phyloP scores from a whole-genome alignment of 1,140 invertebrate genomes.

The Diprion similis region DNA sequence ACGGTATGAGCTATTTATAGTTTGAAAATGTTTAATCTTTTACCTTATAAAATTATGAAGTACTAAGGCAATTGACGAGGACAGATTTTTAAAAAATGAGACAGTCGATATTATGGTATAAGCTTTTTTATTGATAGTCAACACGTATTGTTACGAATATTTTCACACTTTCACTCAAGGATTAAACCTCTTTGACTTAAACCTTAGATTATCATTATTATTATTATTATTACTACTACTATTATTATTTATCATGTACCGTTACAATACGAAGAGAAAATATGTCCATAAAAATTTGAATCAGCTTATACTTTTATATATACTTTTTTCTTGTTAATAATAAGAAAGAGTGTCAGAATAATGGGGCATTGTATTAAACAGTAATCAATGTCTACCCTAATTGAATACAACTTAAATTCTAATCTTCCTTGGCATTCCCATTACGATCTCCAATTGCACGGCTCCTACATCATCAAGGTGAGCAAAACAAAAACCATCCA shows the following conservation, averaged over 20 bases:
- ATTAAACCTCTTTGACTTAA: not conserved
- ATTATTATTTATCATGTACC: not conserved
- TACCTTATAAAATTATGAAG: too few relatives aligned
- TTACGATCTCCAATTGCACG: not conserved
- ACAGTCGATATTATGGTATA: not conserved
- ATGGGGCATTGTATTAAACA: not conserved
- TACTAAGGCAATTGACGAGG: too few relatives aligned
- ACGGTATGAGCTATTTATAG: too few relatives aligned
- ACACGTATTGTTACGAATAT: conserved; percentile 4
- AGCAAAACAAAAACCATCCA: too few relatives aligned
- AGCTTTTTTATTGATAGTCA: conserved; percentile 8
- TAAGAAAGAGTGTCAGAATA: too few relatives aligned
- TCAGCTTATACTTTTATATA: too few relatives aligned
- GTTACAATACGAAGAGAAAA: not conserved
- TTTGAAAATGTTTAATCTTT: too few relatives aligned
- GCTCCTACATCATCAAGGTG: not conserved
- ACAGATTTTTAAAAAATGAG: not conserved
- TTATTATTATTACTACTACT: not conserved
- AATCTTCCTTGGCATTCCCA: conserved; percentile 5
- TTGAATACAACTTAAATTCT: not conserved
- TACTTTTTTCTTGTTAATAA: too few relatives aligned
- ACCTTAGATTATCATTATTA: not conserved
- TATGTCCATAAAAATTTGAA: not conserved
- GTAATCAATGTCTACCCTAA: not conserved
- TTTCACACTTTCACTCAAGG: not conserved